Evolutionary conservation across 2,888 invertebrate species (phyloP).

Genomic region (Sericinus montela): DNA sequence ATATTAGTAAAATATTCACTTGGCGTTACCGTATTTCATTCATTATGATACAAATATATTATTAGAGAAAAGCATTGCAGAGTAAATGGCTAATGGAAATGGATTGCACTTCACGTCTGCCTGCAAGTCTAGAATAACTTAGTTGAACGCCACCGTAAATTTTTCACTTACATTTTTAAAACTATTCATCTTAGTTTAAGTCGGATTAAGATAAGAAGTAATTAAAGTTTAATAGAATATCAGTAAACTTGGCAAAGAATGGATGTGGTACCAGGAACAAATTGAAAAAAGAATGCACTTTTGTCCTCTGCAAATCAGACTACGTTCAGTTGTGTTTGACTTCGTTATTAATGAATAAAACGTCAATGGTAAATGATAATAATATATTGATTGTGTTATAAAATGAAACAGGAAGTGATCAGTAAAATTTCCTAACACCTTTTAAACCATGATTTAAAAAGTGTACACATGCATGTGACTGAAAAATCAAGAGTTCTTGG

Average conservation of each 20-base stretch:
- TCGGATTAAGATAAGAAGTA: slow-evolving; percentile 18
- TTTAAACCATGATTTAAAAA: too few species aligned
- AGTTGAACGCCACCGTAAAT: slow-evolving; percentile 38
- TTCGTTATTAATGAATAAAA: too few species aligned
- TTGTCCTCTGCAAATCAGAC: too few species aligned
- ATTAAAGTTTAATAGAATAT: slow-evolving; percentile 14
- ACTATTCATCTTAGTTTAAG: slow-evolving; percentile 56
- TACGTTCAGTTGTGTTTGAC: too few species aligned
- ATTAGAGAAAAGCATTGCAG: slow-evolving; percentile 23
- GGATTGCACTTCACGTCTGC: slow-evolving; percentile 47
- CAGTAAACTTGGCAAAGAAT: not conserved
- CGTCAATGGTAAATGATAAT: too few species aligned
- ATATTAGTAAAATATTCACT: too few species aligned
- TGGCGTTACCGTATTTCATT: too few species aligned
- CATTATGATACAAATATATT: not conserved
- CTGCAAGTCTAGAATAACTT: slow-evolving; percentile 18
- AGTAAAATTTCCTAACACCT: too few species aligned
- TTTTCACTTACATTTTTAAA: slow-evolving; percentile 58
- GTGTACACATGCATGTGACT: too few species aligned
- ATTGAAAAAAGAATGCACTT: not conserved
- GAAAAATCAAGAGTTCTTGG: too few species aligned
- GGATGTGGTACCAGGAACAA: not conserved
- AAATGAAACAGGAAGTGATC: too few species aligned
- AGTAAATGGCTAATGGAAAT: slow-evolving; percentile 62
- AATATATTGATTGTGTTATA: too few species aligned